Conservation (phyloP, 2,797 vertebrate genomes). For the Podarcis siculus region DNA sequence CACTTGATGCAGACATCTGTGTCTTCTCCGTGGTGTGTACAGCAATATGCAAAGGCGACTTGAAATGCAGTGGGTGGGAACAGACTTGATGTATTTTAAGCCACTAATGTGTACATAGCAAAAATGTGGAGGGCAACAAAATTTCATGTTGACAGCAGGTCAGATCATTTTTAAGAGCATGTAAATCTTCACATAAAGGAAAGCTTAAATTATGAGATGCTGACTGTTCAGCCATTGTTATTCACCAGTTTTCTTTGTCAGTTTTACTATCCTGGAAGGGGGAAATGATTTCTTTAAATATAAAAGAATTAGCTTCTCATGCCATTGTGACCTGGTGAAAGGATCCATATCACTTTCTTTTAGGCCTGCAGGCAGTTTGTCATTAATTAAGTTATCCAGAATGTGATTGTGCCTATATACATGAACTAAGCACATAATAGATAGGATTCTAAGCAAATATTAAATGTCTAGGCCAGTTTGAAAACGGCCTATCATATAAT, state of each 20-base stretch:
- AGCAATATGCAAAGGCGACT: not conserved
- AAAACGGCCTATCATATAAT: not conserved
- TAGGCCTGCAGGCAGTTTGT: accelerated
- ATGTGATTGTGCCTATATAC: accelerated
- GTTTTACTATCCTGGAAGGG: not conserved
- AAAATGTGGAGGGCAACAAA: not conserved
- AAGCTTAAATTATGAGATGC: not conserved
- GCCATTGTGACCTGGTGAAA: not conserved
- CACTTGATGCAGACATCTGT: no score
- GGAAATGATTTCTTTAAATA: slow-evolving; percentile 4
- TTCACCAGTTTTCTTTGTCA: not conserved
- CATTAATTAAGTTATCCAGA: not conserved
- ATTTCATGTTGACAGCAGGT: not conserved
- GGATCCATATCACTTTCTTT: not conserved
- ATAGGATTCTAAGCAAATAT: slow-evolving; percentile 1
- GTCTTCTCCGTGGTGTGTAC: no score
- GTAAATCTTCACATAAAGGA: slow-evolving; percentile 8
- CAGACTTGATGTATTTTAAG: no score
- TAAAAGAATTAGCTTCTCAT: not conserved
- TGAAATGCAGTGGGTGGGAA: no score
- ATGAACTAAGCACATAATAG: not conserved
- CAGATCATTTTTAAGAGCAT: not conserved
- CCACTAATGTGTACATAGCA: no score
- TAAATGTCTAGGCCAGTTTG: not conserved
- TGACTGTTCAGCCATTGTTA: not conserved